Base-by-base conservation (phyloP, 23 tunicate species). In the Ascidia mentula region DNA sequence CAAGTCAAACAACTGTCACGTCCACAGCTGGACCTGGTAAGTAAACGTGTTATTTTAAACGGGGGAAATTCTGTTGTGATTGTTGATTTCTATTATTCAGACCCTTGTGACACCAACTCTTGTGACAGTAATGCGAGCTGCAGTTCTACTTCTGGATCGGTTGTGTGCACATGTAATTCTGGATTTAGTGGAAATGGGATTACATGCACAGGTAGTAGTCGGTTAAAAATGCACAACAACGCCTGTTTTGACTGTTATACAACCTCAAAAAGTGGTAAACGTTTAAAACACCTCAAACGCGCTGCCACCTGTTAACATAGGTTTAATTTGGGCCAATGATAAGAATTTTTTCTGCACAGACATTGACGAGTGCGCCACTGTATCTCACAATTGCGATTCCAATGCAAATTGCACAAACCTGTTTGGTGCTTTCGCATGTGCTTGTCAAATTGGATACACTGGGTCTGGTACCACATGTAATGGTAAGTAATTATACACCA, bases 401-500 rank as follows among this genome's bases (percentile, higher is more conserved):
- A 40, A 69, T 33, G 89, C 89, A 18, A 34, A 42, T 4, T 85
- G 89, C 32, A 34, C 59, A n/a, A 77, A 85, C 32, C 38, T 34
- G 0, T 31, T 18, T 5, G 88, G 88, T 30, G 59, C 35, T 35
- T 84, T 59, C 37, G 33, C 65, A 3, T 84, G 88, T 36, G 6
- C 53, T 37, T 84, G 88, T 38, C 32, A 24, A 61, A 15, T 36
- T 72, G 74, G 78, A 33, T 77, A 75, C 81, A 30, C 81, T 38
- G 45, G 65, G 35, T 5, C 61, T 60, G 78, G 70, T 34, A 59
- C 31, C 12, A 34, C 33, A 40, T 79, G 36, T 79, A 59, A 53
- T 20, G 24, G 65, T 53, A 53, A 9, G 65, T 53, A 3, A 20
- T 53, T 9, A 53, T 3, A 53, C n/a, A n/a, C n/a, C n/a, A n/a